phyloP scores from a whole-genome alignment of 1,140 invertebrate genomes.

The Doryteuthis pealeii region DNA sequence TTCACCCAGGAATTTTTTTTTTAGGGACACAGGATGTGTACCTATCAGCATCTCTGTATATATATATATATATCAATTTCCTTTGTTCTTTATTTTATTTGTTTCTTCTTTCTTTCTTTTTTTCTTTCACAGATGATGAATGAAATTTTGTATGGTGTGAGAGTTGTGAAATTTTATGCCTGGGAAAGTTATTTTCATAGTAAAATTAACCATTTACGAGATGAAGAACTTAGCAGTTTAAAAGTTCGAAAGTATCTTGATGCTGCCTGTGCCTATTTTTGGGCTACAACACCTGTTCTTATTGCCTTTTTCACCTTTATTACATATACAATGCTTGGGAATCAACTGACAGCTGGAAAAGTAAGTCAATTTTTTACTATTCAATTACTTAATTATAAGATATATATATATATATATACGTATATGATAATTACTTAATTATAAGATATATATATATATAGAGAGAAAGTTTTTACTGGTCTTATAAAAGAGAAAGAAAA shows the following conservation, averaged over 20 bases:
- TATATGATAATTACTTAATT: too few species aligned
- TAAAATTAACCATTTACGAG: slow-evolving; percentile 63
- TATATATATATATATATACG: too few species aligned
- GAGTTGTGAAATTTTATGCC: slow-evolving; percentile 86
- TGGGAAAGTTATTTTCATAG: slow-evolving; percentile 89
- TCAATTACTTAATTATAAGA: too few species aligned
- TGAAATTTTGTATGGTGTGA: slow-evolving; percentile 84
- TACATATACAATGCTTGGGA: slow-evolving; percentile 82
- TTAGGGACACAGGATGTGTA: too few species aligned
- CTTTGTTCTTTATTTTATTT: too few species aligned
- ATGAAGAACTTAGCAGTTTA: slow-evolving; percentile 52
- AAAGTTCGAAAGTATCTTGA: slow-evolving; percentile 90
- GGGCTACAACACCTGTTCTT: slow-evolving; percentile 97
- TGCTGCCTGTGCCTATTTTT: slow-evolving; percentile 98
- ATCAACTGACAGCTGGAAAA: slow-evolving; percentile 80
- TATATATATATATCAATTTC: too few species aligned
- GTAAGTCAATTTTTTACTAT: slow-evolving; percentile 59
- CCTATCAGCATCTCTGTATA: too few species aligned
- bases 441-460: too few species aligned
- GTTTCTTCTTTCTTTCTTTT: too few species aligned
- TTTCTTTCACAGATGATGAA: slow-evolving; percentile 69
- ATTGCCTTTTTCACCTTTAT: slow-evolving; percentile 91
- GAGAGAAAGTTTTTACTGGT: too few species aligned
- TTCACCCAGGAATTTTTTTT: too few species aligned
- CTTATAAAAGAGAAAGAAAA: too few species aligned